Conservation (phyloP, 2,797 vertebrate genomes). For the Babyrousa celebensis region DNA sequence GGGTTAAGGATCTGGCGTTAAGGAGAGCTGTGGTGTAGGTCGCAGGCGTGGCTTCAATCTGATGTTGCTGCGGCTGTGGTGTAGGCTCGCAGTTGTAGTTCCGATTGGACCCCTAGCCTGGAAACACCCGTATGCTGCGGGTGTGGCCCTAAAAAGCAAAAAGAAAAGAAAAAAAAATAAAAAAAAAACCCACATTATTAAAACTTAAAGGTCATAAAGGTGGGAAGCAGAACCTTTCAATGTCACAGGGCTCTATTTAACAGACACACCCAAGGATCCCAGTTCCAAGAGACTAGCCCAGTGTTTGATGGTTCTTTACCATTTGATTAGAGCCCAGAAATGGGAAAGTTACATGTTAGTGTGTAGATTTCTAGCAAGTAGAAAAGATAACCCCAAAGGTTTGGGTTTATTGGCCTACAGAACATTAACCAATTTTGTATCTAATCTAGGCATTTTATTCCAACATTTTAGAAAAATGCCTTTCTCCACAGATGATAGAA, state of each 20-base stretch:
- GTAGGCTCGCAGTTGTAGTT: too few relatives aligned
- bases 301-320: neutral
- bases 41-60: too few relatives aligned
- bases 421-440: slow-evolving; percentile 36
- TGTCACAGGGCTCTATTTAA: neutral
- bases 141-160: neutral
- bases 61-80: too few relatives aligned
- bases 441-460: slow-evolving; percentile 44
- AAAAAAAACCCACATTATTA: neutral
- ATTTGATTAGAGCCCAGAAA: neutral
- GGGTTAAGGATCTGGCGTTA: too few relatives aligned
- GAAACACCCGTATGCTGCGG: too few relatives aligned
- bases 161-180: too few relatives aligned
- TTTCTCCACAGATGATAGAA: neutral
- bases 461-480: neutral
- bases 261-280: neutral
- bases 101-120: too few relatives aligned
- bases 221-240: neutral
- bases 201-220: neutral
- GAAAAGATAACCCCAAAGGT: neutral
- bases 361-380: neutral
- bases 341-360: neutral
- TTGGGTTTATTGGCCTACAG: neutral
- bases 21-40: too few relatives aligned
- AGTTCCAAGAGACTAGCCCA: neutral